Conservation (phyloP, 2,113 vertebrate genomes). For the Riparia riparia region DNA sequence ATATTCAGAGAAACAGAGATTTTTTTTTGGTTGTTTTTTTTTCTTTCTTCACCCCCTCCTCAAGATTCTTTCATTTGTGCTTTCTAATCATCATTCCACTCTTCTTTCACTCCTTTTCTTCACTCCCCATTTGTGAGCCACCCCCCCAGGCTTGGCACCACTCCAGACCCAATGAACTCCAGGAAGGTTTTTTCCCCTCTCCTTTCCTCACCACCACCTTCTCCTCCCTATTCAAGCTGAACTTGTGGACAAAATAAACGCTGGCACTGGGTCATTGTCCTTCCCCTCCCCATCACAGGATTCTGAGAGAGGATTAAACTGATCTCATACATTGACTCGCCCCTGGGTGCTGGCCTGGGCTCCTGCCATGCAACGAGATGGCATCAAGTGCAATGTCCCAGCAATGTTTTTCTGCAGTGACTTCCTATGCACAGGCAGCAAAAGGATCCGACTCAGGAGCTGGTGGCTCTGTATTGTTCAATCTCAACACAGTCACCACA, state of each 20-base stretch:
- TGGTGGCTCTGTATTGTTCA: neutral
- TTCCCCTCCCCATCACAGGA: constrained; percentile 22
- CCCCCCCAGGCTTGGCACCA: constrained; percentile 56
- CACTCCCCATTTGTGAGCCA: neutral
- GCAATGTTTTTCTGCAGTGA: constrained; percentile 56
- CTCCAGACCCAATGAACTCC: constrained; percentile 62
- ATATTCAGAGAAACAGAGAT: constrained; percentile 19
- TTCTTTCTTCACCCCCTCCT: neutral
- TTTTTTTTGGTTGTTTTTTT: neutral
- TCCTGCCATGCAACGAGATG: constrained; percentile 34
- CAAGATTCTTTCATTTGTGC: constrained; percentile 51
- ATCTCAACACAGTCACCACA: constrained; percentile 10
- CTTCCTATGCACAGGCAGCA: constrained; percentile 42
- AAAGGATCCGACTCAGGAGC: neutral
- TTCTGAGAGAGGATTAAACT: constrained; percentile 73
- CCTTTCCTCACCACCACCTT: constrained; percentile 2
- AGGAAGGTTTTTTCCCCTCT: neutral
- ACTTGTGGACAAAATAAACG: constrained; percentile 69
- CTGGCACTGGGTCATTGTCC: constrained; percentile 66
- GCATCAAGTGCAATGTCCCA: constrained; percentile 35
- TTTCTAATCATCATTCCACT: constrained; percentile 60
- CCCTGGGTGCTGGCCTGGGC: constrained; percentile 68
- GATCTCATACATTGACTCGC: constrained; percentile 66
- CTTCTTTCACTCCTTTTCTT: constrained; percentile 43
- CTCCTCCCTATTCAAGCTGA: constrained; percentile 62